Evolutionary conservation across 2,888 invertebrate genomes (phyloP).

Genomic region (Torymus texanus): DNA sequence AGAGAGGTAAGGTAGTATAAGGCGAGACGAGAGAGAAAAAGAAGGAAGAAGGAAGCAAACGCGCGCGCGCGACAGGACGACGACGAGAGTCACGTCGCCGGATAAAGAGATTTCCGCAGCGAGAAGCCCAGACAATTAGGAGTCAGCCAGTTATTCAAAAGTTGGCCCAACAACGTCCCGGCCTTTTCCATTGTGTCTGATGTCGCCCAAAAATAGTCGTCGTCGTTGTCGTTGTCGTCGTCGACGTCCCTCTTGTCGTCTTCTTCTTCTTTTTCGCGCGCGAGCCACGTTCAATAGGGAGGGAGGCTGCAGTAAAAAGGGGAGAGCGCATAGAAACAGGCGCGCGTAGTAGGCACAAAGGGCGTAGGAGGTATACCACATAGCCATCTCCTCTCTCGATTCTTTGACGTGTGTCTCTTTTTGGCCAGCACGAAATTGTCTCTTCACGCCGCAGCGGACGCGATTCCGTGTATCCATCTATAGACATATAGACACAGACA

Average conservation of each 20-base stretch:
- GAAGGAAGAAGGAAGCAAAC: background rate
- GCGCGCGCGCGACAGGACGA: background rate
- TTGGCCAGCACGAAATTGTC: conserved; percentile 49
- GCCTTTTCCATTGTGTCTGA: conserved; percentile 32
- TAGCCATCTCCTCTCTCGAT: background rate
- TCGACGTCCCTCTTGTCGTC: conserved; percentile 2
- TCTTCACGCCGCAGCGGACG: conserved; percentile 41
- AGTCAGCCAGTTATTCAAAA: conserved; percentile 48
- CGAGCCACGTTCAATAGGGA: conserved; percentile 35
- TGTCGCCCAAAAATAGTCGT: conserved; percentile 33
- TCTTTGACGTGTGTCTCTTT: conserved; percentile 45
- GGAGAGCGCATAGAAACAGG: background rate
- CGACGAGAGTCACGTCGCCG: conserved; percentile 33
- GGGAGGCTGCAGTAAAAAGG: background rate
- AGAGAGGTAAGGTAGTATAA: background rate
- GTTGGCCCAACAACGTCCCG: conserved; percentile 56
- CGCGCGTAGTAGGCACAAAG: background rate
- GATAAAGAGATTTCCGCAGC: conserved; percentile 53
- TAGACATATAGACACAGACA: too few species aligned
- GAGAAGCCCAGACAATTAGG: conserved; percentile 52
- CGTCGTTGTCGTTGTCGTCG: conserved; percentile 17
- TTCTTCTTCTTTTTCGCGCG: conserved; percentile 32
- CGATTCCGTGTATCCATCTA: conserved; percentile 41
- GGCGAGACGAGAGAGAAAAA: background rate
- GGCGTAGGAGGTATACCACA: background rate